phyloP scores from a whole-genome alignment of 2,888 invertebrate genomes.

The Himalopsyche japonica region DNA sequence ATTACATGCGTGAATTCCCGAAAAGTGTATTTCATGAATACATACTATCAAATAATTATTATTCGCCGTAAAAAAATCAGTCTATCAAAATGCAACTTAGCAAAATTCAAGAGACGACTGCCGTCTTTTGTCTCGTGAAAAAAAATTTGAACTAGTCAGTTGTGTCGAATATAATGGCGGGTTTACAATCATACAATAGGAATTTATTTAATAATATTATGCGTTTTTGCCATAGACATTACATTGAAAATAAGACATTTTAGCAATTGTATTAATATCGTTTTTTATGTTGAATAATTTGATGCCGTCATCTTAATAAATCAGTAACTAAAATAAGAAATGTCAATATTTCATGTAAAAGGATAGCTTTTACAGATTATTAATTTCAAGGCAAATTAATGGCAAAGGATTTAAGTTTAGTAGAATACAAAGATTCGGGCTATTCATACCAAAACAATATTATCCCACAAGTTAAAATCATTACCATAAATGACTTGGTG shows the following conservation, averaged over 20 bases:
- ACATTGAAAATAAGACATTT: no score
- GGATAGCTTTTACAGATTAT: not conserved
- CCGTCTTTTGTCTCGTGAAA: not conserved
- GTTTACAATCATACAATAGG: no score
- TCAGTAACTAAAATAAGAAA: no score
- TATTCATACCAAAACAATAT: no score
- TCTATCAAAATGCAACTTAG: slow-evolving; percentile 9
- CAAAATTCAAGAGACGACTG: not conserved
- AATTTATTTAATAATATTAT: no score
- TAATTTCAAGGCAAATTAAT: not conserved
- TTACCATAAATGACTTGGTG: no score
- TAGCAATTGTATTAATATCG: no score
- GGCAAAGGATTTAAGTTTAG: not conserved
- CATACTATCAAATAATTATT: not conserved
- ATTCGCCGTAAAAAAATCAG: slow-evolving; percentile 1
- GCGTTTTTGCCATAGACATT: no score
- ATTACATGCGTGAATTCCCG: not conserved
- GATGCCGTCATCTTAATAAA: no score
- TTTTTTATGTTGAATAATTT: no score
- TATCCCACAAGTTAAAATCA: no score
- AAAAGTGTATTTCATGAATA: not conserved
- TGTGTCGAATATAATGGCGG: not conserved
- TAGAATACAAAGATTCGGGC: no score
- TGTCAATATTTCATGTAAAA: not conserved
- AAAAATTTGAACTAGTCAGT: slow-evolving; percentile 14